phyloP scores from a whole-genome alignment of 2,113 vertebrate species.

The Varanus salvator region DNA sequence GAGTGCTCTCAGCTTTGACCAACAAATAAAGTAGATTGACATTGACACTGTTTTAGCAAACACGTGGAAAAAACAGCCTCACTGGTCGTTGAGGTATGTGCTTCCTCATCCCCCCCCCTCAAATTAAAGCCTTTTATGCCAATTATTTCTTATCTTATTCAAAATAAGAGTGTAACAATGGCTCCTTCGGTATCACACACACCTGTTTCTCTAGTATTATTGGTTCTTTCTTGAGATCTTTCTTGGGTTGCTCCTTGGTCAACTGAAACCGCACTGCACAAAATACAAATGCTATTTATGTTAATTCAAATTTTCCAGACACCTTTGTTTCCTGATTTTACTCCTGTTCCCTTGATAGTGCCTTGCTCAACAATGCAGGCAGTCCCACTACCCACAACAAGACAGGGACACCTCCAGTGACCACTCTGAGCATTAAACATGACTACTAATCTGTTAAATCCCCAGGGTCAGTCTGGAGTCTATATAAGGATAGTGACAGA shows the following conservation, averaged over 20 bases:
- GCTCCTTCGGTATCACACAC: neutral
- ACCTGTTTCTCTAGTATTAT: neutral
- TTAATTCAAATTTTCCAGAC: neutral
- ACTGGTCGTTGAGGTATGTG: neutral
- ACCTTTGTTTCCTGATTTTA: neutral
- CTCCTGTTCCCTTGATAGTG: neutral
- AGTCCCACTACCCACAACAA: neutral
- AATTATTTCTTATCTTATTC: neutral
- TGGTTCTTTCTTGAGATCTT: slow-evolving; percentile 29
- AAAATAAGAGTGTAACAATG: neutral
- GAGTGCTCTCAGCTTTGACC: neutral
- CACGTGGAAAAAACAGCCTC: neutral
- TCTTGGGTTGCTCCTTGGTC: slow-evolving; percentile 13
- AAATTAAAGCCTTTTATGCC: neutral
- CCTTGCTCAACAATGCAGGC: neutral
- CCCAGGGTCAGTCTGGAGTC: neutral
- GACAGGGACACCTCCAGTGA: neutral
- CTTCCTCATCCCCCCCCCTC: neutral
- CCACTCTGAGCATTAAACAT: neutral
- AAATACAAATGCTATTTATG: slow-evolving; percentile 1
- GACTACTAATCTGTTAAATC: neutral
- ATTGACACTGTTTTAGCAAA: neutral
- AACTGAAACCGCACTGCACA: slow-evolving; percentile 32
- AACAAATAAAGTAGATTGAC: neutral
- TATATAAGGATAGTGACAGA: neutral